A percentile compares a stretch with the other conserved stretches of the same genome.
These are phyloP conservation scores for Campoplex capitator DNA, from an alignment of 2,888 invertebrate species.

Conservation along the genomic window DNA sequence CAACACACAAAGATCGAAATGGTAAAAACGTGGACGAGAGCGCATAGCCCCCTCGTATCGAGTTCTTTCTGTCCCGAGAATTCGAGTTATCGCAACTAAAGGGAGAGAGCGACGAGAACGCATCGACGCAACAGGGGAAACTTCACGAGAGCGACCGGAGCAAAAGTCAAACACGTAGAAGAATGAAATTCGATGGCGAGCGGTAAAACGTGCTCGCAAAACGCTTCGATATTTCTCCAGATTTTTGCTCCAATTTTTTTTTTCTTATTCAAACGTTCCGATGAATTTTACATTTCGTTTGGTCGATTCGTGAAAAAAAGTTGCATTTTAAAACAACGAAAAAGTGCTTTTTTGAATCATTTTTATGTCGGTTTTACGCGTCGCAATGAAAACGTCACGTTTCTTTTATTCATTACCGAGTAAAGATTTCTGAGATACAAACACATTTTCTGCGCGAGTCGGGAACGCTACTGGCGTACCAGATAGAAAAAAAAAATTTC, in stretches of 20 bases:
- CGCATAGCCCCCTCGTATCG: constrained; percentile 46
- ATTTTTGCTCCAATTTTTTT: background rate
- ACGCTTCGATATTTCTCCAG: background rate
- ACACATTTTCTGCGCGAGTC: background rate
- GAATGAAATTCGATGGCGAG: background rate
- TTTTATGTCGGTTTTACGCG: background rate
- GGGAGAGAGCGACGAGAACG: constrained; percentile 10
- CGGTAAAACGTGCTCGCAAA: background rate
- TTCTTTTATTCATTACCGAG: background rate
- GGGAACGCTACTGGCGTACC: background rate
- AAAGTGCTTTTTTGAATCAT: too few relatives aligned
- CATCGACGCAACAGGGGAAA: constrained; percentile 5
- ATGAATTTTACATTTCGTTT: background rate
- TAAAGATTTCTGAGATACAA: background rate
- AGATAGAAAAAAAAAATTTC: constrained; percentile 4
- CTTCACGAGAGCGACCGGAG: constrained; percentile 11
- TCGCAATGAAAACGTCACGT: background rate
- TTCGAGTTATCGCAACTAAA: constrained; percentile 60
- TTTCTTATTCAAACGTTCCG: background rate
- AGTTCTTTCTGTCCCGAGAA: constrained; percentile 55
- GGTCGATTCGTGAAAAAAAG: background rate
- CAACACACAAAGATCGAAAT: constrained; percentile 14
- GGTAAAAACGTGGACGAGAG: constrained; percentile 45
- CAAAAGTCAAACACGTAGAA: constrained; percentile 15
- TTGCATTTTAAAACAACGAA: too few relatives aligned